Base-by-base conservation (phyloP, 2,888 invertebrate species). In the Oscheius sp. region DNA sequence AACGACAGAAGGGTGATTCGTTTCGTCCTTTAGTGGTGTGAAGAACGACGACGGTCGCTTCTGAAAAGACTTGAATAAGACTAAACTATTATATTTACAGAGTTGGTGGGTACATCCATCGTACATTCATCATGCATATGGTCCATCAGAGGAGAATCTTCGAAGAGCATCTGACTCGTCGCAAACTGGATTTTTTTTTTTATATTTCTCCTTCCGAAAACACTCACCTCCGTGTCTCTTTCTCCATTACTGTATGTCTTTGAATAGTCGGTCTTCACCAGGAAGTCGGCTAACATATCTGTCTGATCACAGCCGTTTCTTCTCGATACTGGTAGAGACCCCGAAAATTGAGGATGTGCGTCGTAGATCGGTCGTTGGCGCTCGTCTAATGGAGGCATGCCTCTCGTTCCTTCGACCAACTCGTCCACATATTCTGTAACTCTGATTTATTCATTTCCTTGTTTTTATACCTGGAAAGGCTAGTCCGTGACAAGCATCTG, bases 401-500 rank as follows among this genome's bases (percentile, higher is more conserved):
- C 86, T 53, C 82, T 84, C 11, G 68, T 63, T 33, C 86, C 86
- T 10, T 70, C 76, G 68, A 81, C 82, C 33, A 86, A 79, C n/a
- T 63, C 60, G 7, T 83, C 81, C 74, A 86, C 60, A 33, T 86
- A 83, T 11, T 79, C 80, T 73, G 82, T 72, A 66, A 75, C 21
- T n/a, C 21, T 21, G 21, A 21, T 21, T 21, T 21, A 21, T 21
- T 21, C 21, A 21, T 13, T 29, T 1, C 57, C 21, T 57, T 21
- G 21, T 57, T 57, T 21, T 60, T 83, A 21, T 89, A 94, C 94
- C 94, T 88, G 97, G 96, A 91, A 93, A 94, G 53, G 95, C 93
- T 96, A 97, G 96, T 2, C 96, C 95, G 87, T 94, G 94, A 85
- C 35, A 55, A 11, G 53, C 37, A 37, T 94, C 93, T 74, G 96